These are phyloP conservation scores for Himantopus leucocephalus DNA, from an alignment of 2,113 vertebrate genomes.

Conservation along the genomic window DNA sequence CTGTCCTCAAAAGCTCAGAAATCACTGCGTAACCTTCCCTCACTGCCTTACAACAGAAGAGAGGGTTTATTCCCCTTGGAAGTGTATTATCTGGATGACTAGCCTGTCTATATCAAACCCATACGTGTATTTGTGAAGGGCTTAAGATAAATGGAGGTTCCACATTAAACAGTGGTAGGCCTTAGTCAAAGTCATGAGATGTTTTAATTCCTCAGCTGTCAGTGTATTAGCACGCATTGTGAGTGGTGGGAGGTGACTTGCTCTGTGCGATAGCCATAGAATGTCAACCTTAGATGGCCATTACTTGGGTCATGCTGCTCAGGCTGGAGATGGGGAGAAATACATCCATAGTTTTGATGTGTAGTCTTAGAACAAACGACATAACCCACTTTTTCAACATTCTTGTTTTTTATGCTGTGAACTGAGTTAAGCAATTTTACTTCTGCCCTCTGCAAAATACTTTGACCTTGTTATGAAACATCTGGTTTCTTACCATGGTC, in stretches of 20 bases:
- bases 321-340: neutral
- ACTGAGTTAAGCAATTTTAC: neutral
- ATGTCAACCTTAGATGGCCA: neutral
- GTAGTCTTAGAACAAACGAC: neutral
- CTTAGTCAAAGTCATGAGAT: neutral
- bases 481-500: neutral
- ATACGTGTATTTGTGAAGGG: neutral
- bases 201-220: neutral
- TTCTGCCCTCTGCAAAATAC: neutral
- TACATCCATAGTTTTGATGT: neutral
- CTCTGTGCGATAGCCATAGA: accelerated
- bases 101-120: neutral
- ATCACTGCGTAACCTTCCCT: neutral
- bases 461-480: neutral
- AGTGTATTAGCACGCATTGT: neutral
- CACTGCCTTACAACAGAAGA: neutral
- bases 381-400: neutral
- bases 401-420: neutral
- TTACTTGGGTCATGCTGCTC: neutral
- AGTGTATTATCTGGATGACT: neutral
- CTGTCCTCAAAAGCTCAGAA: neutral
- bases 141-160: neutral
- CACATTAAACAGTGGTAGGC: neutral
- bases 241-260: neutral
- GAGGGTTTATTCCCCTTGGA: neutral